These are phyloP conservation scores for Sphecodes monilicornis DNA, from an alignment of 2,888 invertebrate genomes.

Conservation along the genomic window DNA sequence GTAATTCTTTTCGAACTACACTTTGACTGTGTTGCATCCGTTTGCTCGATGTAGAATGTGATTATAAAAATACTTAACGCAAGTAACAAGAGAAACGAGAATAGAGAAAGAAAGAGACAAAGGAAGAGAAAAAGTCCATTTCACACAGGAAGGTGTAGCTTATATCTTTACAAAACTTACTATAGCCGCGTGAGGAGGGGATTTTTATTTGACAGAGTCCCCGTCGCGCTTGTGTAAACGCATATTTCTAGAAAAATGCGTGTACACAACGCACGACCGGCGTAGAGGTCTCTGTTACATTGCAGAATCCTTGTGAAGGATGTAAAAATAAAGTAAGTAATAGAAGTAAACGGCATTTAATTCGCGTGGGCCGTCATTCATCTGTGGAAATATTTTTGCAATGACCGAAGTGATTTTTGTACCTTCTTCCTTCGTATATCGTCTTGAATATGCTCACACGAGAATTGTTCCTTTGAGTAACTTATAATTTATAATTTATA, in stretches of 20 bases:
- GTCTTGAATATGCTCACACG: constrained; percentile 62
- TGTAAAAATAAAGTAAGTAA: constrained; percentile 77
- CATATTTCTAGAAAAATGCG: constrained; percentile 50
- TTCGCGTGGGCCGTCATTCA: constrained; percentile 66
- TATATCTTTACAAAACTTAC: constrained; percentile 68
- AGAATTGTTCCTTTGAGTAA: constrained; percentile 54
- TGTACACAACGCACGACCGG: constrained; percentile 54
- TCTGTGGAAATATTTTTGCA: constrained; percentile 65
- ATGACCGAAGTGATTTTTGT: constrained; percentile 70
- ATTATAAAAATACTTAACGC: constrained; percentile 54
- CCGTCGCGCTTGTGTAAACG: constrained; percentile 55
- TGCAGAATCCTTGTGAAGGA: constrained; percentile 80
- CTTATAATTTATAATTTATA: constrained; percentile 57
- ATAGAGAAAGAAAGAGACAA: constrained; percentile 22
- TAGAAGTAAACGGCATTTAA: constrained; percentile 73
- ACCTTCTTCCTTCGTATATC: constrained; percentile 70
- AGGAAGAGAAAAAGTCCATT: constrained; percentile 31
- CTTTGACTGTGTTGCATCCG: constrained; percentile 60
- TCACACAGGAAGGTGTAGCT: constrained; percentile 60
- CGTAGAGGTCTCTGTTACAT: constrained; percentile 67
- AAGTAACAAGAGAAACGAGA: constrained; percentile 30
- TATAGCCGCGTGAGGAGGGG: constrained; percentile 29
- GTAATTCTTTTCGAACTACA: constrained; percentile 65
- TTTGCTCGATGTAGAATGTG: constrained; percentile 67
- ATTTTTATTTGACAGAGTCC: constrained; percentile 56